A percentile compares a stretch with the other conserved stretches of the same genome.
phyloP scores from a whole-genome alignment of 1,140 invertebrate species.

The Drosophila paulistorum region DNA sequence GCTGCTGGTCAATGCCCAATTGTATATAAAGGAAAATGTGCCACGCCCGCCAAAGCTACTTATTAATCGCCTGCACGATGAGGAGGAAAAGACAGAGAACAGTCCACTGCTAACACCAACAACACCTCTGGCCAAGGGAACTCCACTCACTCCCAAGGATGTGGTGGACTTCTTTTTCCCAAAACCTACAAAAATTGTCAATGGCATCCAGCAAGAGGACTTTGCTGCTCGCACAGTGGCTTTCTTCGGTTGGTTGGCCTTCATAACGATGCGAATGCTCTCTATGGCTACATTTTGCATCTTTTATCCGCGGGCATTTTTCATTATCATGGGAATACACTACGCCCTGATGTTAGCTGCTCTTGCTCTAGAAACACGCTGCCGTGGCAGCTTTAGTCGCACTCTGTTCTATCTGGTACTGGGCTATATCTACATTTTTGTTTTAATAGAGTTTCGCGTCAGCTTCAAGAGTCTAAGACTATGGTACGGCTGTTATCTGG shows the following conservation, averaged over 20 bases:
- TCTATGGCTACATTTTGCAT: conserved; percentile 88
- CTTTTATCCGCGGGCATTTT: conserved; percentile 86
- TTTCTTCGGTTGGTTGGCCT: conserved; percentile 89
- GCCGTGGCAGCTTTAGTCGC: conserved; percentile 84
- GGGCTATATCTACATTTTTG: conserved; percentile 88
- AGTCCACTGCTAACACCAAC: conserved; percentile 35
- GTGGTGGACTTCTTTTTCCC: conserved; percentile 82
- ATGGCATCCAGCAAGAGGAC: conserved; percentile 88
- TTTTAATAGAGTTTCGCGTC: conserved; percentile 89
- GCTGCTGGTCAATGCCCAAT: conserved; percentile 77
- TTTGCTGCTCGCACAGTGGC: conserved; percentile 86
- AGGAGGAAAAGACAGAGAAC: conserved; percentile 49
- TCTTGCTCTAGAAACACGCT: conserved; percentile 85
- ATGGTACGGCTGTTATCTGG: conserved; percentile 87
- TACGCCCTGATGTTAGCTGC: conserved; percentile 86
- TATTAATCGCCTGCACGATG: conserved; percentile 44
- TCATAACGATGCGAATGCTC: conserved; percentile 87
- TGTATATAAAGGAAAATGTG: conserved; percentile 76
- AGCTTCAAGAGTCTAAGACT: conserved; percentile 88
- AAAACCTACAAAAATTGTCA: conserved; percentile 73
- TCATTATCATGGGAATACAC: conserved; percentile 85
- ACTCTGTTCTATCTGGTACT: conserved; percentile 86
- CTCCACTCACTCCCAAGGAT: conserved; percentile 68
- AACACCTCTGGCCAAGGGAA: conserved; percentile 23
- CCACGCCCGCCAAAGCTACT: conserved; percentile 73